These are phyloP conservation scores for Montipora sp. DNA, from an alignment of 64 coral and sea anemone genomes.

Conservation along the genomic window DNA sequence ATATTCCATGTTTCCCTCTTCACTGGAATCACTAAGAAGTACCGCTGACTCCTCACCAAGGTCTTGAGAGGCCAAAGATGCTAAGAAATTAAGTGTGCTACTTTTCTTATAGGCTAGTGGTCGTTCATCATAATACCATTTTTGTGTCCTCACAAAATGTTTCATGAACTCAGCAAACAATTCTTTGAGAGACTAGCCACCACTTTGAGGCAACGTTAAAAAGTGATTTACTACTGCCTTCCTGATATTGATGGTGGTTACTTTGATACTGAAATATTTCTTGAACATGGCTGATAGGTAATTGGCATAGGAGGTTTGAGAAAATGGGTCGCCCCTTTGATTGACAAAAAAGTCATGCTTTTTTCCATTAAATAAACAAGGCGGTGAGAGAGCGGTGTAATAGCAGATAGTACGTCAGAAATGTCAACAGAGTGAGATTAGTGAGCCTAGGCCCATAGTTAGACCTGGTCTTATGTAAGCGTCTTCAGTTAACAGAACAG, in stretches of 20 bases:
- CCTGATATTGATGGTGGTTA: neutral
- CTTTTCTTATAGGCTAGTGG: too few relatives aligned
- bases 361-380: neutral
- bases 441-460: neutral
- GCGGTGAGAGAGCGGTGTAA: neutral
- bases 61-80: too few relatives aligned
- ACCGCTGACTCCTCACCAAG: too few relatives aligned
- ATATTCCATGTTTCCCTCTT: too few relatives aligned
- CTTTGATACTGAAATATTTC: conserved; percentile 7
- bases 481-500: neutral
- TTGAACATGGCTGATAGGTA: conserved; percentile 16
- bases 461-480: neutral
- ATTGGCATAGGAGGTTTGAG: neutral
- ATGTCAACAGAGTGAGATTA: neutral
- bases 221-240: conserved; percentile 6
- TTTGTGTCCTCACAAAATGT: neutral
- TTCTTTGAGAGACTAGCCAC: neutral
- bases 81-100: too few relatives aligned
- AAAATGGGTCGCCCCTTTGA: conserved; percentile 2
- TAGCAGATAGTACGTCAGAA: conserved; percentile 5
- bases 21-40: too few relatives aligned
- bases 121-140: conserved; percentile 8
- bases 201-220: conserved; percentile 8
- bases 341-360: conserved; percentile 23
- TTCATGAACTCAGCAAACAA: neutral